phyloP scores from a whole-genome alignment of 23 tunicate species.

The Halocynthia roretzi region DNA sequence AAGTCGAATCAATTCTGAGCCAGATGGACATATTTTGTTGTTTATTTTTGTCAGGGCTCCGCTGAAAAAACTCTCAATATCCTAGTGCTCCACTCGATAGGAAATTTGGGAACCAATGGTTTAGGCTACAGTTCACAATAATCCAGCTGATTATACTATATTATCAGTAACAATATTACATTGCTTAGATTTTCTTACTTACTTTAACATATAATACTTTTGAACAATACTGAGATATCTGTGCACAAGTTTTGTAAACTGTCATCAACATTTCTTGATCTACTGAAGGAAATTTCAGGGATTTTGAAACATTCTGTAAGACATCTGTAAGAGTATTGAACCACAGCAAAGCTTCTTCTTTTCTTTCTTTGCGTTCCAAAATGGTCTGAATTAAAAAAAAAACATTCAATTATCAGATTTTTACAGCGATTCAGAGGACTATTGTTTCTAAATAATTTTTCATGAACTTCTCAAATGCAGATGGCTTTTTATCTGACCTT shows the following conservation, averaged over 20 bases:
- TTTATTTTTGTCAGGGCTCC: no score
- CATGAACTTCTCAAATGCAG: no score
- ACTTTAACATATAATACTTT: slow-evolving; percentile 10
- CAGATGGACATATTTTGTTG: no score
- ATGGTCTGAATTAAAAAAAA: not conserved
- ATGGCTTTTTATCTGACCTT: not conserved
- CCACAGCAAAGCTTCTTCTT: slow-evolving; percentile 1
- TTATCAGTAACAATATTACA: not conserved
- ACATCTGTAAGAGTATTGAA: slow-evolving; percentile 6
- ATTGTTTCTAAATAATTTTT: not conserved
- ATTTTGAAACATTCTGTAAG: not conserved
- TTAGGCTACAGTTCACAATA: no score
- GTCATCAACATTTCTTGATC: not conserved
- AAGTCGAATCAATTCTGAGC: no score
- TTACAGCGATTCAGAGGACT: not conserved
- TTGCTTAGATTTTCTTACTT: not conserved
- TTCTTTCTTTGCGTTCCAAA: not conserved
- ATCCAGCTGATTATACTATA: no score
- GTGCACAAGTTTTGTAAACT: slow-evolving; percentile 11
- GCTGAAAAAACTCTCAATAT: no score
- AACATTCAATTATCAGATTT: not conserved
- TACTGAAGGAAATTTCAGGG: not conserved
- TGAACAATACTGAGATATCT: slow-evolving; percentile 11
- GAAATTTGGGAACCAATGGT: no score
- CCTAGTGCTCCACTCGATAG: no score